Evolutionary conservation across 2,113 vertebrate species (phyloP), one percentile per base, ranked within the genome.

Genomic region (Glaucidium brasilianum): DNA sequence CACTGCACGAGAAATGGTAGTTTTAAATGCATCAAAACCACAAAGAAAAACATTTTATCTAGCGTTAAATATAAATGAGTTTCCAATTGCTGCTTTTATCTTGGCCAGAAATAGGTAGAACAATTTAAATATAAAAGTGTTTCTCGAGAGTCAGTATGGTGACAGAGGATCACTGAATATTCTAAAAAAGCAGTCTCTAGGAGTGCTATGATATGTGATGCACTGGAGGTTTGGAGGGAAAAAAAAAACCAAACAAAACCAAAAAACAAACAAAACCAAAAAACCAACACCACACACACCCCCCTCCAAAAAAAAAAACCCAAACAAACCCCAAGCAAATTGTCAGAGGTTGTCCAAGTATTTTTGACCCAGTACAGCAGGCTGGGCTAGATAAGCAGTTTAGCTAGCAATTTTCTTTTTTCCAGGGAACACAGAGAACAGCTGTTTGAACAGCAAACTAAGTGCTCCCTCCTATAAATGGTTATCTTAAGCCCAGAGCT

Each of bases 51-150:
- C 73, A 85, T 79, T 95, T 94, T 79, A 89, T 73, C 50, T 73
- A 34, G 58, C 1, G 1, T 89, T 96, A 95, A 96, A 95, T 66
- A 95, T 77, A 95, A 88, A 94, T 71, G 92, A 96, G 71, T 74
- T 94, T 87, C 77, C 15, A 0, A 93, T 26, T 66, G 62, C 62
- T 81, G 86, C 84, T 94, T 95, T 95, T 89, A 92, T 89, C 80
- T 89, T 78, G 49, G 62, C 23, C 53, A 92, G 66, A 63, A 95
- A 84, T 35, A 83, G 49, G 71, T 43, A 84, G 73, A 76, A 91
- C 43, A 69, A 92, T 92, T 94, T 78, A 90, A 94, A 81, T 64
- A 62, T 13, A 77, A 55, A 55, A 86, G 60, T 37, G 37, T 81
- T 95, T 86, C 49, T 88, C 56, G 45, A 77, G 43, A 90, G 47